Conservation (phyloP, 2,888 invertebrate genomes). For the Epinotia ramella region DNA sequence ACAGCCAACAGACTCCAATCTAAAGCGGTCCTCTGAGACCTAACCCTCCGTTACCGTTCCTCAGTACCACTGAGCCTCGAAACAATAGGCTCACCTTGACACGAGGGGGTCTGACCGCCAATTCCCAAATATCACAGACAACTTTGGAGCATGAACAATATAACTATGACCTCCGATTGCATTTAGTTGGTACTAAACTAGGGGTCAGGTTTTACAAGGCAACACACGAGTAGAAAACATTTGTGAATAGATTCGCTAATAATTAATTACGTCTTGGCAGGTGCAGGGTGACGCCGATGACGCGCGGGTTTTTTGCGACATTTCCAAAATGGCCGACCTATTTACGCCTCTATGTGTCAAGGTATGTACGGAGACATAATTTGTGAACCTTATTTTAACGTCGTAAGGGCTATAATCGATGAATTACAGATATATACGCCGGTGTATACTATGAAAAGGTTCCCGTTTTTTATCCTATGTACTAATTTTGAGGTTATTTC, state of each 20-base stretch:
- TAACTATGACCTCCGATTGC: background rate
- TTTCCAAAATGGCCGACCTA: constrained; percentile 33
- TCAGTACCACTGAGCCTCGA: constrained; percentile 53
- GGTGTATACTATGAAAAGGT: constrained; percentile 2
- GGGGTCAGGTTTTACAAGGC: background rate
- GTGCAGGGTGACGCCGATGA: constrained; percentile 73
- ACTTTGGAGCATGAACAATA: background rate
- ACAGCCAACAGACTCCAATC: constrained; percentile 10
- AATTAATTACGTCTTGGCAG: constrained; percentile 83
- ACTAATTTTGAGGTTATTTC: background rate
- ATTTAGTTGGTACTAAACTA: background rate
- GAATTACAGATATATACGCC: background rate
- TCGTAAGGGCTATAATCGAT: background rate
- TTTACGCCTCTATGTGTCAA: constrained; percentile 13
- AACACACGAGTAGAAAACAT: background rate
- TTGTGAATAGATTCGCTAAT: constrained; percentile 52
- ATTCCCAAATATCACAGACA: constrained; percentile 12
- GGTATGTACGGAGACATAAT: constrained; percentile 3
- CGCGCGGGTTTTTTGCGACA: constrained; percentile 37
- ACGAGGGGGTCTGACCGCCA: constrained; percentile 55
- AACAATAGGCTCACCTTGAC: constrained; percentile 81
- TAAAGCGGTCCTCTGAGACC: background rate
- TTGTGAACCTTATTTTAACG: constrained; percentile 7
- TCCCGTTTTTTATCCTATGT: background rate
- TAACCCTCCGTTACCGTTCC: constrained; percentile 2